phyloP scores from a whole-genome alignment of 2,113 vertebrate genomes.

The Euleptes europaea region DNA sequence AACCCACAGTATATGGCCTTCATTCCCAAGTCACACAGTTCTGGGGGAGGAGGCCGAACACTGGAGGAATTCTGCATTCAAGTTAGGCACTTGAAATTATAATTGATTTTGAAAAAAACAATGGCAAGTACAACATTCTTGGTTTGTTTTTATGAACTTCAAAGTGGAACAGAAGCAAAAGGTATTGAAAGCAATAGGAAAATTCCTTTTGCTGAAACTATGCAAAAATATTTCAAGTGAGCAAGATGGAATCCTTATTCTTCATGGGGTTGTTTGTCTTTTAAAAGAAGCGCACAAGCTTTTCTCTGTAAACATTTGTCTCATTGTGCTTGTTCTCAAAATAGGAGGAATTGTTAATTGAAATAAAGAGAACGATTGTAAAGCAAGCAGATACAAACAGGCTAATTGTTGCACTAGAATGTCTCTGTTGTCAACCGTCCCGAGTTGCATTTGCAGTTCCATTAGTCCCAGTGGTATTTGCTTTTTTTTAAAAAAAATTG shows the following conservation, averaged over 20 bases:
- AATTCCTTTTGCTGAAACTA: slow-evolving; percentile 45
- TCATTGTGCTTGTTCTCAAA: slow-evolving; percentile 67
- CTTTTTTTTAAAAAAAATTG: slow-evolving; percentile 49
- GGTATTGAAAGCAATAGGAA: slow-evolving; percentile 56
- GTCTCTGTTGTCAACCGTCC: slow-evolving; percentile 66
- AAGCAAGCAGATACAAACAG: slow-evolving; percentile 63
- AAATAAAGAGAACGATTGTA: slow-evolving; percentile 64
- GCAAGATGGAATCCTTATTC: slow-evolving; percentile 52
- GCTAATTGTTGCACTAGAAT: slow-evolving; percentile 67
- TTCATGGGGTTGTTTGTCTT: slow-evolving; percentile 55
- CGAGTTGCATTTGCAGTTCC: slow-evolving; percentile 69
- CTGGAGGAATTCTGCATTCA: slow-evolving; percentile 20
- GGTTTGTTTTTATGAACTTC: slow-evolving; percentile 40
- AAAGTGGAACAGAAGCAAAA: slow-evolving; percentile 41
- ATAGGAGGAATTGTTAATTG: slow-evolving; percentile 63
- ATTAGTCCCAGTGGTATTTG: slow-evolving; percentile 66
- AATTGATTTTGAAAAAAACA: slow-evolving; percentile 40
- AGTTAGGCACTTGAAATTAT: slow-evolving; percentile 30
- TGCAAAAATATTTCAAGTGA: slow-evolving; percentile 59
- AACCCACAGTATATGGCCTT: slow-evolving; percentile 5
- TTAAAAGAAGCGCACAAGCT: slow-evolving; percentile 29
- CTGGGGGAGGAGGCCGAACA: slow-evolving; percentile 21
- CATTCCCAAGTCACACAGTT: slow-evolving; percentile 13
- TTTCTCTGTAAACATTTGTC: slow-evolving; percentile 59
- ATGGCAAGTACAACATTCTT: slow-evolving; percentile 7